A percentile compares a stretch with the other conserved stretches of the same genome.
phyloP scores from a whole-genome alignment of 2,888 invertebrate species.

The Entomobrya proxima region DNA sequence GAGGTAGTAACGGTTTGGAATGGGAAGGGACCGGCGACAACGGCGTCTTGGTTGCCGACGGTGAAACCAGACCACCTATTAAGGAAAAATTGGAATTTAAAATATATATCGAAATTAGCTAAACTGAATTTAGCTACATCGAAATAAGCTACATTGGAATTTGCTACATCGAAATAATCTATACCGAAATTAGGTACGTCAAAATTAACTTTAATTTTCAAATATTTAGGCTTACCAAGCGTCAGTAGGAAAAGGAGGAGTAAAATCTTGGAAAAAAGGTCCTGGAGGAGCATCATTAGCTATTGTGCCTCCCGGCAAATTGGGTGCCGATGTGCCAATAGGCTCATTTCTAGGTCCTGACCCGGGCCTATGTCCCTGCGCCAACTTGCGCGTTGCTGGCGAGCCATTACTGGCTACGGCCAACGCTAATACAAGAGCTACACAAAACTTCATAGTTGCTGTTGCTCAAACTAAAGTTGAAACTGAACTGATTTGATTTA shows the following conservation, averaged over 20 bases:
- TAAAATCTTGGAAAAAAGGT: constrained; percentile 70
- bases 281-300: constrained; percentile 71
- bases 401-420: too few relatives aligned
- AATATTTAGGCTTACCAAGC: constrained; percentile 50
- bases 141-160: too few relatives aligned
- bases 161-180: too few relatives aligned
- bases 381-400: not conserved
- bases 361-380: not conserved
- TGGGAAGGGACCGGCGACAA: constrained; percentile 72
- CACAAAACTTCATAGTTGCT: too few relatives aligned
- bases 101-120: too few relatives aligned
- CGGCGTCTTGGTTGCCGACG: constrained; percentile 65
- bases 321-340: constrained; percentile 63
- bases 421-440: too few relatives aligned
- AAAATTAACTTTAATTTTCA: not conserved
- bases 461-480: too few relatives aligned
- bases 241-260: constrained; percentile 71
- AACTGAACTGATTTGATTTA: too few relatives aligned
- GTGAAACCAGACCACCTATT: constrained; percentile 72
- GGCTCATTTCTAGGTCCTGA: constrained; percentile 67
- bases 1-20: constrained; percentile 64
- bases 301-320: constrained; percentile 68
- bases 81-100: too few relatives aligned
- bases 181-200: too few relatives aligned
- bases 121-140: too few relatives aligned